Percentiles rank a stretch among this genome's conserved stretches.
phyloP scores from a whole-genome alignment of 1,140 invertebrate species.

The Lordiphosa stackelbergi region DNA sequence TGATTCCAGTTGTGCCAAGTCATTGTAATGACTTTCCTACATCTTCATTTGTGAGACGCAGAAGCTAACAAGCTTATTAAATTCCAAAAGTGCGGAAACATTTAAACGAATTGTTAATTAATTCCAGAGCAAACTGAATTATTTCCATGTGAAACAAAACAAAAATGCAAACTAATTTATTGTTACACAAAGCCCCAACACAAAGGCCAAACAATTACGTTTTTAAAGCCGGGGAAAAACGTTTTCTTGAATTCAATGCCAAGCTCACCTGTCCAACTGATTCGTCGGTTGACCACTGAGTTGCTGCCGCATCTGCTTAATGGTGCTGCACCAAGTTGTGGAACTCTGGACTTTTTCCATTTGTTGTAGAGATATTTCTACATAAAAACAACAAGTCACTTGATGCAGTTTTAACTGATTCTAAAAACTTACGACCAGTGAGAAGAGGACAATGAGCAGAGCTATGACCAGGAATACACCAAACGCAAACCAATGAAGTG shows the following conservation, averaged over 20 bases:
- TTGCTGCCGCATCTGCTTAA: slow-evolving; percentile 16
- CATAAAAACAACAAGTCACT: slow-evolving; percentile 4
- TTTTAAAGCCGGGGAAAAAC: not conserved
- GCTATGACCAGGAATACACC: slow-evolving; percentile 25
- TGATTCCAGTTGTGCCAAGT: too few relatives aligned
- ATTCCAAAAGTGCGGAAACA: slow-evolving; percentile 6
- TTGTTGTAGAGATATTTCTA: slow-evolving; percentile 27
- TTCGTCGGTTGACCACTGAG: slow-evolving; percentile 13
- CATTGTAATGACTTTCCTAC: too few relatives aligned
- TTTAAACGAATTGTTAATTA: slow-evolving; percentile 12
- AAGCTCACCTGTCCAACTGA: slow-evolving; percentile 35
- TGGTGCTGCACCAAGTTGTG: slow-evolving; percentile 4
- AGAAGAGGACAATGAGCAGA: slow-evolving; percentile 19
- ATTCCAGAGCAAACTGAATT: slow-evolving; percentile 18
- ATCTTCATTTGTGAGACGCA: too few relatives aligned
- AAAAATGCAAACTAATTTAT: slow-evolving; percentile 11
- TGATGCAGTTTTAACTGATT: not conserved
- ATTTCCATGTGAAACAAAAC: slow-evolving; percentile 10
- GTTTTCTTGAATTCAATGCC: slow-evolving; percentile 5
- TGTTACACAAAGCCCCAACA: slow-evolving; percentile 12
- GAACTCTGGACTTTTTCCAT: slow-evolving; percentile 1
- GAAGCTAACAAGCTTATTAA: slow-evolving; percentile 9
- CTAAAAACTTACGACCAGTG: slow-evolving; percentile 25
- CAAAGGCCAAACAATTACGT: slow-evolving; percentile 1
- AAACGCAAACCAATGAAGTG: slow-evolving; percentile 27